A percentile compares a stretch with the other conserved stretches of the same genome.
These are phyloP conservation scores for Phymastichus coffea DNA, from an alignment of 1,140 invertebrate genomes.

Conservation along the genomic window DNA sequence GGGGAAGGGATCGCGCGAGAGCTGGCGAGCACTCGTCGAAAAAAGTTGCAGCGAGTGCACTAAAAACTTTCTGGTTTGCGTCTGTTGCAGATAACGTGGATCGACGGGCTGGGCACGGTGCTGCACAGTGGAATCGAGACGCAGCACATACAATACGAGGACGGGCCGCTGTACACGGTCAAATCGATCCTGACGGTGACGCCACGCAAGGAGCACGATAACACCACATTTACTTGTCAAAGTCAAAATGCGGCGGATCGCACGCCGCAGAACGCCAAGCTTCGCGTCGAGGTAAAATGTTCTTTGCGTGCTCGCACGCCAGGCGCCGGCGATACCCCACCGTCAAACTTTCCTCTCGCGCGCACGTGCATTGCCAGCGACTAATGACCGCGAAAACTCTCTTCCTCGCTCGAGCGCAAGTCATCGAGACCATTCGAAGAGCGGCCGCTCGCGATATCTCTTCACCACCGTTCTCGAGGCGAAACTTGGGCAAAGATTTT, in stretches of 20 bases:
- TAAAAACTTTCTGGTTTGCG: neutral
- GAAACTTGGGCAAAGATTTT: too few species aligned
- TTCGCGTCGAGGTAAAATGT: conserved; percentile 71
- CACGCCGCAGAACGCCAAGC: conserved; percentile 75
- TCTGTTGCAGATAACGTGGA: conserved; percentile 83
- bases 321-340: neutral
- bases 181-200: conserved; percentile 81
- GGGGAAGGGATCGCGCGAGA: too few species aligned
- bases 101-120: conserved; percentile 82
- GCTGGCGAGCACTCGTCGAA: too few species aligned
- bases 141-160: conserved; percentile 71
- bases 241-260: conserved; percentile 84
- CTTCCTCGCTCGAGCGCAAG: too few species aligned
- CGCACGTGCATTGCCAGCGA: neutral
- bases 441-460: too few species aligned
- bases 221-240: conserved; percentile 88
- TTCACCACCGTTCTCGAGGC: too few species aligned
- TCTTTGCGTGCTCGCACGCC: conserved; percentile 1
- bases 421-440: too few species aligned
- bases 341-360: neutral
- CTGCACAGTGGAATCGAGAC: conserved; percentile 74
- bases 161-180: conserved; percentile 78
- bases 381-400: too few species aligned
- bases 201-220: conserved; percentile 84
- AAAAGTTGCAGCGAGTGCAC: too few species aligned